phyloP scores from a whole-genome alignment of 2,888 invertebrate species.

The Epinotia ramella region DNA sequence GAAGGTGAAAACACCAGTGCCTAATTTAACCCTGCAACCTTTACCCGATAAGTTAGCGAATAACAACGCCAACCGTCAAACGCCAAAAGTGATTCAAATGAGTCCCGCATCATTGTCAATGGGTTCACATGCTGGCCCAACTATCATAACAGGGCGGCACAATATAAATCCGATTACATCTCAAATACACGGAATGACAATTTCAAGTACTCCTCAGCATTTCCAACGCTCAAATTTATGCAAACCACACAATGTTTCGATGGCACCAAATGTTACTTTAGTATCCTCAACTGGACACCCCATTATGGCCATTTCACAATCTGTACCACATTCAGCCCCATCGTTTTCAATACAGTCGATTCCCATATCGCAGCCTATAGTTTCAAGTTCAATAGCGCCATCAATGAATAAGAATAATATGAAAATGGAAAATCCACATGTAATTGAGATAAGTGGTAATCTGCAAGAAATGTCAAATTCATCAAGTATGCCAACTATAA shows the following conservation, averaged over 20 bases:
- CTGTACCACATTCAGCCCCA: constrained; percentile 69
- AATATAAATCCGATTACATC: constrained; percentile 81
- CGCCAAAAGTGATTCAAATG: constrained; percentile 81
- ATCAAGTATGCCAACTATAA: constrained; percentile 74
- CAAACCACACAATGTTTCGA: constrained; percentile 71
- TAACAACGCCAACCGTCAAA: constrained; percentile 67
- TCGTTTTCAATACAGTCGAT: constrained; percentile 79
- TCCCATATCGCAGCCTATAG: constrained; percentile 80
- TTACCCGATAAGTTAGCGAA: constrained; percentile 75
- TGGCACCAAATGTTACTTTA: constrained; percentile 78
- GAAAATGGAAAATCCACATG: constrained; percentile 78
- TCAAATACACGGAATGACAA: constrained; percentile 77
- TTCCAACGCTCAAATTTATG: constrained; percentile 69
- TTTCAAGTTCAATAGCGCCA: constrained; percentile 79
- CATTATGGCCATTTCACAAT: constrained; percentile 81
- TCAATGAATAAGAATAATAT: constrained; percentile 71
- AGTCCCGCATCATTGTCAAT: constrained; percentile 65
- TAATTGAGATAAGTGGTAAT: constrained; percentile 81
- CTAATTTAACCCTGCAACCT: constrained; percentile 80
- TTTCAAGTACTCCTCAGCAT: constrained; percentile 72
- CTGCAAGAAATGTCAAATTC: constrained; percentile 72
- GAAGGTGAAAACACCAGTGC: constrained; percentile 75
- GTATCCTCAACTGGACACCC: constrained; percentile 79
- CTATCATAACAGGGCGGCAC: constrained; percentile 71
- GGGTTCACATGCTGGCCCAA: constrained; percentile 68